These are phyloP conservation scores for Nipponacmea schrenckii DNA, from an alignment of 2,888 invertebrate species.

Conservation along the genomic window DNA sequence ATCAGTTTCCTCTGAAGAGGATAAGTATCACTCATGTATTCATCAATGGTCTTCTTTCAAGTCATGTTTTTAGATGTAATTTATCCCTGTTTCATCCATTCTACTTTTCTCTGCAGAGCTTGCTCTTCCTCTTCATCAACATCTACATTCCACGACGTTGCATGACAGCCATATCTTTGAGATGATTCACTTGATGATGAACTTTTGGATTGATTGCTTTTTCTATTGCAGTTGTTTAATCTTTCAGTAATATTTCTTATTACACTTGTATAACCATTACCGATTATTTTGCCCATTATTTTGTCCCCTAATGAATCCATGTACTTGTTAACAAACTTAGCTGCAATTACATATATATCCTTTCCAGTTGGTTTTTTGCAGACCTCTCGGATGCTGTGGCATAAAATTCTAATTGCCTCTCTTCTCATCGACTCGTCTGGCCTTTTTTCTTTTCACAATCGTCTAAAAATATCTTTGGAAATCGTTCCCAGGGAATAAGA, in stretches of 20 bases:
- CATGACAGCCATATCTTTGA: not conserved
- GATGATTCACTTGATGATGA: not conserved
- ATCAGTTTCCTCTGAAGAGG: too few species aligned
- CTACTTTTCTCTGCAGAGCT: not conserved
- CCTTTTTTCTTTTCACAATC: not conserved
- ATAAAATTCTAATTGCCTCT: not conserved
- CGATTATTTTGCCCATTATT: not conserved
- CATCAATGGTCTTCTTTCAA: not conserved
- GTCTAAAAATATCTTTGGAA: not conserved
- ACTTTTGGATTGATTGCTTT: not conserved
- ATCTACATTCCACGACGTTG: not conserved
- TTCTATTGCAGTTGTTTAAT: not conserved
- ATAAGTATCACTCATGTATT: too few species aligned
- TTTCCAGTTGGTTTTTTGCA: not conserved
- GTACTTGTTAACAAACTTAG: not conserved
- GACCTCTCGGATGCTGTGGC: not conserved
- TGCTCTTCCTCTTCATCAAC: not conserved
- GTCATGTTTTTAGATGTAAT: not conserved
- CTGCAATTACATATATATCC: not conserved
- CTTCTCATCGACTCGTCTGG: not conserved
- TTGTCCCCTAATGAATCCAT: not conserved
- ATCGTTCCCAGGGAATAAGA: not conserved
- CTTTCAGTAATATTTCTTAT: not conserved
- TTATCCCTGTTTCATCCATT: not conserved
- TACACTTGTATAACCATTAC: not conserved